Base-by-base conservation (phyloP, 2,888 invertebrate species). In the Aphodius granarius region DNA sequence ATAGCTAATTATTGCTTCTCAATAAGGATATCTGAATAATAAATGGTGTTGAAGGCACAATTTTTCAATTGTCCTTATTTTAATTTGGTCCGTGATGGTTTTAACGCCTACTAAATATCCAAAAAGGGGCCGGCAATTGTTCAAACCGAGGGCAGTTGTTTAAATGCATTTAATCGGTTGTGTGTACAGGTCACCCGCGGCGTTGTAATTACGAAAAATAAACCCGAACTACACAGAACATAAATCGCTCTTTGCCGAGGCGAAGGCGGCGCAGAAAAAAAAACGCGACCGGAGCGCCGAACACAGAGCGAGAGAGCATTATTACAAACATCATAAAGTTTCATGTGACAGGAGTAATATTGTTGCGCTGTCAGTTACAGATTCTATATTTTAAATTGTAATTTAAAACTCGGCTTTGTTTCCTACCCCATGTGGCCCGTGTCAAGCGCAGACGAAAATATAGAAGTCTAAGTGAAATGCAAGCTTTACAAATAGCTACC, bases 371-470 rank as follows among this genome's bases (percentile, higher is more conserved):
- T 83, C 84, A 83, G 80, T 81, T 79, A 80, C 84, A 84, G 83
- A 79, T 81, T 82, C 82, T 79, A 83, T 83, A 83, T 83, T 83
- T 84, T 81, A 83, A 81, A 79, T 80, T 79, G 84, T 83, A 84
- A 84, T 84, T 84, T 84, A 83, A 84, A 84, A 84, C 83, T 81
- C 80, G 77, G 82, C 81, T 82, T 83, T 83, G 83, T 83, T 83
- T 82, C 80, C 80, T 75, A 80, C 84, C 83, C 82, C 83, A 83
- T 84, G 83, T 80, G 83, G 84, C 79, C 82, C 76, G 78, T 78
- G 83, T 84, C 84, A 84, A 82, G 82, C 79, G 77, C 84, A 84
- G 82, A 79, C 77, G 81, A 81, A 83, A 80, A 81, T 80, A 81
- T 81, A 79, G 80, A 81, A 82, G 77, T 78, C 76, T 77, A 79